A percentile compares a stretch with the other conserved stretches of the same genome.
Evolutionary conservation across 2,113 vertebrate genomes (phyloP).

Genomic region (Coreoperca whiteheadi): DNA sequence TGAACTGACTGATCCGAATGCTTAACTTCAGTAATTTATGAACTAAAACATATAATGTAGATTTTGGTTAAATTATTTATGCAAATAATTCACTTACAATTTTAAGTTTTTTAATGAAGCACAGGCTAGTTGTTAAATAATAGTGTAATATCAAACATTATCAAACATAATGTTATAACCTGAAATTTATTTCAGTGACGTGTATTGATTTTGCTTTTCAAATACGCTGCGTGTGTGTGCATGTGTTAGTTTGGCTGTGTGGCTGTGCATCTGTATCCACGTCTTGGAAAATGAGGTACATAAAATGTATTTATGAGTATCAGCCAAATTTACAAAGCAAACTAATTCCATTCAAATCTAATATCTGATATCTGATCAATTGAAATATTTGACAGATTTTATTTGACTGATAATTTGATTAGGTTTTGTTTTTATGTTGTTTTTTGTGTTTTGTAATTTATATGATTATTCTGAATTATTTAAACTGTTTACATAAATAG

Average conservation of each 20-base stretch:
- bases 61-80: not conserved
- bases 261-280: not conserved
- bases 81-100: not conserved
- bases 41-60: not conserved
- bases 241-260: not conserved
- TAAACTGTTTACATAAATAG: not conserved
- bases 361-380: not conserved
- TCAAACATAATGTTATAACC: not conserved
- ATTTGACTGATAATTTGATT: not conserved
- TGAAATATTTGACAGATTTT: not conserved
- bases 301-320: not conserved
- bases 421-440: not conserved
- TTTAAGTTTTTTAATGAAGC: not conserved
- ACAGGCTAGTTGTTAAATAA: not conserved
- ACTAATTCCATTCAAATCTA: not conserved
- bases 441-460: not conserved
- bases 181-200: not conserved
- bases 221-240: not conserved
- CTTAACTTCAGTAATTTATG: not conserved
- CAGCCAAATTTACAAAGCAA: not conserved
- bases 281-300: not conserved
- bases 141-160: not conserved
- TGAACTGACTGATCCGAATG: not conserved
- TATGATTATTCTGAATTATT: not conserved
- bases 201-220: conserved; percentile 8